These are phyloP conservation scores for Poeciliopsis retropinna DNA, from an alignment of 2,113 vertebrate genomes.

Conservation along the genomic window DNA sequence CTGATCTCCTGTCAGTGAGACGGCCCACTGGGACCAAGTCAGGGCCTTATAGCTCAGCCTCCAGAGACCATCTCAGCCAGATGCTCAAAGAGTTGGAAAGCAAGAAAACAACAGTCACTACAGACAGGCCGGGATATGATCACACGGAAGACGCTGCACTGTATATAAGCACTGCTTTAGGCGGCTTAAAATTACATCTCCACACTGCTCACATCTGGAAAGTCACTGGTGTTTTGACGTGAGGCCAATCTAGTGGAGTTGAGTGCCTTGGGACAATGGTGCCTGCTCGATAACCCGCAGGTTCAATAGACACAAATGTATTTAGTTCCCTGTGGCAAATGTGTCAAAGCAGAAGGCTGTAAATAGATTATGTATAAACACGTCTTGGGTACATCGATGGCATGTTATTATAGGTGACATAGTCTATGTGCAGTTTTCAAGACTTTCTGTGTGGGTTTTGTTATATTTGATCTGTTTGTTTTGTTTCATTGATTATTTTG, in stretches of 20 bases:
- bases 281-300: conserved; percentile 1
- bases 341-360: conserved; percentile 50
- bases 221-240: conserved; percentile 50
- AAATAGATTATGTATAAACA: conserved; percentile 40
- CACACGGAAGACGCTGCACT: conserved; percentile 11
- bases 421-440: not conserved
- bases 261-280: conserved; percentile 28
- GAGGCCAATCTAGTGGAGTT: conserved; percentile 23
- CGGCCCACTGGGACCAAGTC: conserved; percentile 64
- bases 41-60: conserved; percentile 64
- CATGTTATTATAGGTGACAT: conserved; percentile 16
- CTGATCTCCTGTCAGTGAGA: conserved; percentile 76
- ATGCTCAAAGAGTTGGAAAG: conserved; percentile 61
- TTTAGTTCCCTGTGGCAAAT: conserved; percentile 22
- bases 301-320: conserved; percentile 5
- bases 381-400: conserved; percentile 29
- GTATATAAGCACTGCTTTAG: conserved; percentile 16
- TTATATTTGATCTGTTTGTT: not conserved
- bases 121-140: conserved; percentile 39
- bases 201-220: conserved; percentile 44
- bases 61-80: conserved; percentile 67
- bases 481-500: no score
- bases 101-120: conserved; percentile 59
- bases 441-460: not conserved
- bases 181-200: conserved; percentile 43